Base-by-base conservation (phyloP, 2,888 invertebrate species). In the Panorpa germanica region DNA sequence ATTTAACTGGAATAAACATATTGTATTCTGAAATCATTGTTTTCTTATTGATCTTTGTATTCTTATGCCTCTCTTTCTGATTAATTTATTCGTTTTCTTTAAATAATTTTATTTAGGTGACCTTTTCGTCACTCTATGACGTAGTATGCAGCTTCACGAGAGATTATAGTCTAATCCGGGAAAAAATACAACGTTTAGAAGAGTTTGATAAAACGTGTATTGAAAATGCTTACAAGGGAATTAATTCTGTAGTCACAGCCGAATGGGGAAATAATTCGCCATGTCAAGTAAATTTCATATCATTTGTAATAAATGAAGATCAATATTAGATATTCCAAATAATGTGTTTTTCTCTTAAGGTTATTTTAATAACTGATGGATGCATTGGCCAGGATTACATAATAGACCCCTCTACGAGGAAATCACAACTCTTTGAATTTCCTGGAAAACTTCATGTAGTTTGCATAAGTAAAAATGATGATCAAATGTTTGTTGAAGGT, bases 261-360 rank as follows among this genome's bases (percentile, higher is more conserved):
- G 85, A 88, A 49, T 95, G 93, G 93, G 90, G 90, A 4, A 74
- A 72, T 35, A 74, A 80, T 39, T 81, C 78, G 28, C 72, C 78
- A 6, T 78, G 82, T 41, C 90, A 93, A 57, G 70, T 75, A 45
- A 41, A 34, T 39, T n/a, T 25, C 27, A 25, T 25, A n/a, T n/a
- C n/a, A n/a, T 25, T 11, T 25, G 4, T 25, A 7, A 15, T 10
- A 17, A 5, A 10, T 14, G 3, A 25, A 19, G 3, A n/a, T 18
- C 25, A 5, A 13, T 4, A n/a, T 30, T 15, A 18, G 32, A 9
- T 15, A 25, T 31, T 25, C 21, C 16, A 32, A 15, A 10, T 25
- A 10, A 27, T 28, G 16, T 32, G 16, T 23, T 39, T 39, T 32
- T 34, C 25, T 41, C 51, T 52, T 35, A 42, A 70, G 66, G 55